Evolutionary conservation across 1,140 invertebrate species (phyloP).

Genomic region (Diuraphis noxia): DNA sequence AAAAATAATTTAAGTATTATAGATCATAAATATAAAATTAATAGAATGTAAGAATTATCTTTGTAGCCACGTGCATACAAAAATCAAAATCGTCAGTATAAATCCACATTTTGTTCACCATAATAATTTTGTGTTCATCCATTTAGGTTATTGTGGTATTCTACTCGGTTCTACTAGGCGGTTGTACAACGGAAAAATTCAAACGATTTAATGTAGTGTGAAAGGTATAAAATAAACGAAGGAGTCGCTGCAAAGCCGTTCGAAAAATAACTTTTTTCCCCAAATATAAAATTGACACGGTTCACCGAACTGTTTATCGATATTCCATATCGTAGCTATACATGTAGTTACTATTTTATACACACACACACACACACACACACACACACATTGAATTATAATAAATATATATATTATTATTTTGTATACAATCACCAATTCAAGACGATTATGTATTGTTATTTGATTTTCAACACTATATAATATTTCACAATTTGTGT

Average conservation of each 20-base stretch:
- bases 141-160: conserved; percentile 22
- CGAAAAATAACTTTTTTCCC: conserved; percentile 17
- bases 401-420: not conserved
- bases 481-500: not conserved
- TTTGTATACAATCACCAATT: not conserved
- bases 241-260: not conserved
- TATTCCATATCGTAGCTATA: conserved; percentile 5
- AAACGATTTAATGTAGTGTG: conserved; percentile 37
- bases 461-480: not conserved
- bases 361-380: not conserved
- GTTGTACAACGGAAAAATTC: not conserved
- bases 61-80: too few species aligned
- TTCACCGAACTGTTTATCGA: conserved; percentile 30
- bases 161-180: not conserved
- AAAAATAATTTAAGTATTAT: not conserved
- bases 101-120: not conserved
- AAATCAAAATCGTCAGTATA: not conserved
- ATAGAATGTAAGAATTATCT: not conserved
- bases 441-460: not conserved
- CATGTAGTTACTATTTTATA: not conserved
- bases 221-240: conserved; percentile 29
- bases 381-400: not conserved
- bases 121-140: conserved; percentile 9
- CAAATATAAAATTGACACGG: conserved; percentile 14
- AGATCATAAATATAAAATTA: not conserved